Evolutionary conservation across 2,888 invertebrate species (phyloP).

Genomic region (Mythimna vitellina): DNA sequence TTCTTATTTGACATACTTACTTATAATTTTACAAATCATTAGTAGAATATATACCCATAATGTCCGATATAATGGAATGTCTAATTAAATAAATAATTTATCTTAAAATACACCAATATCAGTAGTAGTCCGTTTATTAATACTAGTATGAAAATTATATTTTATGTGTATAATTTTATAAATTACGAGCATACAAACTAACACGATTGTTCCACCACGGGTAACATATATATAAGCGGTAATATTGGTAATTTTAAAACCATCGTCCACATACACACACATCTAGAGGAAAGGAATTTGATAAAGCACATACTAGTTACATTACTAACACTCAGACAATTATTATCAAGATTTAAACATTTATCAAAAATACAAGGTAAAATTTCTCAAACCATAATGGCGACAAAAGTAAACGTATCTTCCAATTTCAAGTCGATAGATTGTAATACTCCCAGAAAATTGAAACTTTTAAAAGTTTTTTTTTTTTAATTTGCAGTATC

Average conservation of each 20-base stretch:
- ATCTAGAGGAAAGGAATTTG: not conserved
- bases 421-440: not conserved
- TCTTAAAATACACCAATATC: not conserved
- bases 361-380: not conserved
- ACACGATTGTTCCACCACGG: not conserved
- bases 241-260: not conserved
- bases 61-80: not conserved
- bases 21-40: not conserved
- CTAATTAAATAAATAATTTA: not conserved
- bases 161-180: not conserved
- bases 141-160: not conserved
- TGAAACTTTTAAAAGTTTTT: too few relatives aligned
- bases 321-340: not conserved
- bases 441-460: too few relatives aligned
- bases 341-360: slow-evolving; percentile 19
- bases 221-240: not conserved
- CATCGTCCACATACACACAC: too few relatives aligned
- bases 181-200: not conserved
- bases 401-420: not conserved
- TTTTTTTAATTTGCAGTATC: too few relatives aligned
- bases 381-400: not conserved
- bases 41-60: not conserved
- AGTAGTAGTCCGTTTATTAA: not conserved
- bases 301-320: not conserved
- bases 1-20: not conserved